Conservation (phyloP, 2,113 vertebrate species). For the Haemorhous mexicanus region DNA sequence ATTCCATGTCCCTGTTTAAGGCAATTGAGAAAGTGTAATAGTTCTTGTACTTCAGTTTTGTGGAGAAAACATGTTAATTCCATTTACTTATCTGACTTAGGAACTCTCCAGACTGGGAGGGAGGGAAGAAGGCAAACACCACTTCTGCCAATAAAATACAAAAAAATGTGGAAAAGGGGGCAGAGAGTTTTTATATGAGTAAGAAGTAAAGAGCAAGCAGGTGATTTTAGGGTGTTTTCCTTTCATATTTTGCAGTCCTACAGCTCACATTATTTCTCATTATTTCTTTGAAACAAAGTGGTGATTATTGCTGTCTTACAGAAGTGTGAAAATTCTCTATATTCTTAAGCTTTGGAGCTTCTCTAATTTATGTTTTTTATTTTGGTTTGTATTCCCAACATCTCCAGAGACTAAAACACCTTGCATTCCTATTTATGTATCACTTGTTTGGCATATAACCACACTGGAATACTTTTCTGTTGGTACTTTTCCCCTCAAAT, state of each 20-base stretch:
- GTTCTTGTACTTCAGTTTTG: background rate
- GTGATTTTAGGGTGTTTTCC: background rate
- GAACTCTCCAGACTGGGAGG: background rate
- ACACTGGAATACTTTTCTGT: background rate
- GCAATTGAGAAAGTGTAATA: background rate
- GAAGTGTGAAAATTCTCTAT: background rate
- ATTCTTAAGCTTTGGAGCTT: background rate
- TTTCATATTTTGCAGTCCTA: background rate
- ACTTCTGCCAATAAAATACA: background rate
- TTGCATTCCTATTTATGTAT: background rate
- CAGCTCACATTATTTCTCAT: background rate
- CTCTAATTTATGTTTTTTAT: background rate
- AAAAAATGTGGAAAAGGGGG: background rate
- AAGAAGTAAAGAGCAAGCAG: background rate
- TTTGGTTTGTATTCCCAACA: background rate
- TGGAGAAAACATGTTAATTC: background rate
- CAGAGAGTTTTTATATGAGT: background rate
- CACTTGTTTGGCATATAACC: background rate
- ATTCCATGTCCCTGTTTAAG: background rate
- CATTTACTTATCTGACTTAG: background rate
- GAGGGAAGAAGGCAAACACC: fast-evolving
- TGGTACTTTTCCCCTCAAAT: background rate
- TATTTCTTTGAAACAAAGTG: background rate
- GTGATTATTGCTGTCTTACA: background rate
- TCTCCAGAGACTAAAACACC: background rate